Evolutionary conservation across 2,888 invertebrate species (phyloP).

Genomic region (Gerris lacustris): DNA sequence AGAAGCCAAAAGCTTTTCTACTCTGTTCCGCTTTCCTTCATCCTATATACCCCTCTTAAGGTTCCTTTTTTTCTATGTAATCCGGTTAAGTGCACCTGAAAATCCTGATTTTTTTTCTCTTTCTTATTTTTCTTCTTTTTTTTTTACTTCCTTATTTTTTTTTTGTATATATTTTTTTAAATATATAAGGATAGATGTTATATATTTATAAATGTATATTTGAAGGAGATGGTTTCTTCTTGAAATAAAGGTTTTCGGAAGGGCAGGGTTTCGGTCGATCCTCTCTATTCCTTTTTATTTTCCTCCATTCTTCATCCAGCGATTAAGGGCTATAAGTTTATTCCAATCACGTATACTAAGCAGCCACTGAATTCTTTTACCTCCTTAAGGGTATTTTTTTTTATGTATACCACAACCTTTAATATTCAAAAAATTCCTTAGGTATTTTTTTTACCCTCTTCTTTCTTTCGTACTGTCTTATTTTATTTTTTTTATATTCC

Average conservation of each 20-base stretch:
- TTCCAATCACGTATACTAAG: neutral
- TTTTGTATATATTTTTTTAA: too few species aligned
- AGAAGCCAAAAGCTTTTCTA: too few species aligned
- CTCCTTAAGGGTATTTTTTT: neutral
- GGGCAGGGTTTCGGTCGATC: neutral
- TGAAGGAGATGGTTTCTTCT: too few species aligned
- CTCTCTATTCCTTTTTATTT: neutral
- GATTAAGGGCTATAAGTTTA: neutral
- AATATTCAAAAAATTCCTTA: neutral
- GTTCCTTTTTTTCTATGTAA: neutral
- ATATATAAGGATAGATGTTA: too few species aligned
- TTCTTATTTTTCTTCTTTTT: too few species aligned
- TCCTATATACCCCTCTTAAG: too few species aligned
- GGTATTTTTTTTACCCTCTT: neutral
- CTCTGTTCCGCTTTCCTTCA: too few species aligned
- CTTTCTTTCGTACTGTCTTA: neutral
- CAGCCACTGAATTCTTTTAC: neutral
- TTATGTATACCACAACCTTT: neutral
- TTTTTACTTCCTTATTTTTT: too few species aligned
- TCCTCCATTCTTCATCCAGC: neutral
- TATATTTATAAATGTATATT: too few species aligned
- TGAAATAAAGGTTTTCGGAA: neutral
- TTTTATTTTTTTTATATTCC: too few species aligned
- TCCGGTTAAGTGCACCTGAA: constrained; percentile 5
- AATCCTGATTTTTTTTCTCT: too few species aligned